phyloP scores from a whole-genome alignment of 2,888 invertebrate species.

The Dryocosmus kuriphilus region DNA sequence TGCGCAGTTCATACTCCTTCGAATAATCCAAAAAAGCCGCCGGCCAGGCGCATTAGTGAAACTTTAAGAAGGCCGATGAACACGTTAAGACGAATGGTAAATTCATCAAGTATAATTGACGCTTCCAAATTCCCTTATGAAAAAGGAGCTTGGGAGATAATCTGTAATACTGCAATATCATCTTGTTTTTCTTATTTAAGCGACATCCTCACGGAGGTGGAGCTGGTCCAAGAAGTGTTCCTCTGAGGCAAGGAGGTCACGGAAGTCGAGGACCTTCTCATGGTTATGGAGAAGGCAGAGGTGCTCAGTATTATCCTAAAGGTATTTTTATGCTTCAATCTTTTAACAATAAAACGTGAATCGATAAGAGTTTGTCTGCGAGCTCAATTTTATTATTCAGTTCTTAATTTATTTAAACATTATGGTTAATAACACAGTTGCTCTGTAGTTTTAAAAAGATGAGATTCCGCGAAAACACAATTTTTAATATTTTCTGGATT shows the following conservation, averaged over 20 bases:
- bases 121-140: too few relatives aligned
- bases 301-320: constrained; percentile 85
- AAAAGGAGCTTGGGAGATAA: background rate
- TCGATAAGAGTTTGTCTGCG: constrained; percentile 49
- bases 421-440: background rate
- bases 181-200: constrained; percentile 60
- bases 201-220: constrained; percentile 78
- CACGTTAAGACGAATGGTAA: constrained; percentile 91
- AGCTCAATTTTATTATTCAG: background rate
- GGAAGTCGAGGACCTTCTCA: constrained; percentile 81
- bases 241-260: constrained; percentile 69
- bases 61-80: constrained; percentile 94
- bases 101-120: background rate
- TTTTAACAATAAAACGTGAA: constrained; percentile 43
- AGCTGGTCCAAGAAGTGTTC: constrained; percentile 72
- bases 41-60: constrained; percentile 95
- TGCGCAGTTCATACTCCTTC: constrained; percentile 99
- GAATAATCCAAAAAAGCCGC: constrained; percentile 98
- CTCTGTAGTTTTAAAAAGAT: background rate
- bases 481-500: background rate
- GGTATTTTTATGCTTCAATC: constrained; percentile 76
- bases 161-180: background rate
- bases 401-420: background rate
- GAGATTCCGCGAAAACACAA: background rate
- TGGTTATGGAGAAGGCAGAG: constrained; percentile 86